phyloP scores from a whole-genome alignment of 2,113 vertebrate genomes.

The Fregetta grallaria region DNA sequence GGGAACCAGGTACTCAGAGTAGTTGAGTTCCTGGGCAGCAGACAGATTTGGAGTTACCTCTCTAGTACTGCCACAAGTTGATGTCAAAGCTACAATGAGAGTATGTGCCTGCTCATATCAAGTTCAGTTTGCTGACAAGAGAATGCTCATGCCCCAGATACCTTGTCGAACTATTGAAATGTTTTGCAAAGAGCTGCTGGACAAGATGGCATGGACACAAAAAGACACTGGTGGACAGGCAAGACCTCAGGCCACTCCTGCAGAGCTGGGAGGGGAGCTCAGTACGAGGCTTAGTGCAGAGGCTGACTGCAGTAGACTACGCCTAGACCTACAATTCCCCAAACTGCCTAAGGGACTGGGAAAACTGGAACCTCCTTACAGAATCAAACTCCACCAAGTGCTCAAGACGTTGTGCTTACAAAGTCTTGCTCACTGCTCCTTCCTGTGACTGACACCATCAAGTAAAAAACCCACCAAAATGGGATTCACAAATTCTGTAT shows the following conservation, averaged over 20 bases:
- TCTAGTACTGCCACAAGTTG: background rate
- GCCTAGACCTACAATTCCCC: background rate
- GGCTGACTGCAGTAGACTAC: background rate
- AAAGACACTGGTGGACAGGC: background rate
- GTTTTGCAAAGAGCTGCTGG: background rate
- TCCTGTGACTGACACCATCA: background rate
- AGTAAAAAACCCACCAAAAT: background rate
- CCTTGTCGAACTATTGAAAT: background rate
- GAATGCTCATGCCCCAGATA: background rate
- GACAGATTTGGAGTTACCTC: background rate
- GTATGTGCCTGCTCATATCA: background rate
- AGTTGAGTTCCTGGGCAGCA: background rate
- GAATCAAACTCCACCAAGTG: background rate
- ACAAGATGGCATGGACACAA: background rate
- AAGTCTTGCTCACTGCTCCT: background rate
- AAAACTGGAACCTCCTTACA: background rate
- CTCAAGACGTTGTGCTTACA: background rate
- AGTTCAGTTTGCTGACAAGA: background rate
- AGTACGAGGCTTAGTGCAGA: background rate
- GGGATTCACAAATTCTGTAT: background rate
- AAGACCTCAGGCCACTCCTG: background rate
- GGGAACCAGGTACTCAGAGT: background rate
- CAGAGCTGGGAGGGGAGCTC: background rate
- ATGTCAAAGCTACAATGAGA: background rate
- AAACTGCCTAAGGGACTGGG: background rate